Evolutionary conservation across 2,797 vertebrate genomes (phyloP).

Genomic region (Morelia viridis): DNA sequence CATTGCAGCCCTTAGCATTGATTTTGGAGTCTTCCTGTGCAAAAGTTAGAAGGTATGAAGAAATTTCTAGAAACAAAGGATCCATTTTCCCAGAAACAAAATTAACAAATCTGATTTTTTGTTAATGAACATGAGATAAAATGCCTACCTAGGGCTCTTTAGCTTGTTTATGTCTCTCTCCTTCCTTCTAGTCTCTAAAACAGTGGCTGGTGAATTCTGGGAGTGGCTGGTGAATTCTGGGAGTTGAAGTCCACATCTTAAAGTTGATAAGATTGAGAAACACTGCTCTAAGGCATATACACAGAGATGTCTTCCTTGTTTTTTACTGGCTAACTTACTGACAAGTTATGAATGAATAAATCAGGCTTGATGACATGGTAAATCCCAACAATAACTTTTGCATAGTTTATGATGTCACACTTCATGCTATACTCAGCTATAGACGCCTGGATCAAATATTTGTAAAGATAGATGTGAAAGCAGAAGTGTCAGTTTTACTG

Average conservation of each 20-base stretch:
- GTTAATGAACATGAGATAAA: neutral
- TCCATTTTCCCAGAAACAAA: neutral
- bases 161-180: neutral
- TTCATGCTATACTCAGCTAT: neutral
- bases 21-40: neutral
- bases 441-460: neutral
- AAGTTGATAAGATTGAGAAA: too few relatives aligned
- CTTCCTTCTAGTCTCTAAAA: neutral
- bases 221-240: too few relatives aligned
- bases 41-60: neutral
- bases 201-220: too few relatives aligned
- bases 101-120: neutral
- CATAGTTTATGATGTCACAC: slow-evolving; percentile 24
- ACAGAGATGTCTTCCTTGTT: neutral
- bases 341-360: neutral
- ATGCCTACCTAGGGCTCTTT: neutral
- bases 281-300: neutral
- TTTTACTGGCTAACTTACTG: neutral
- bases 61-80: neutral
- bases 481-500: neutral
- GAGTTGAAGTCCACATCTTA: too few relatives aligned
- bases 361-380: slow-evolving; percentile 14
- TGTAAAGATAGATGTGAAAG: neutral
- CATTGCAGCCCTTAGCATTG: neutral
- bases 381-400: slow-evolving; percentile 20